phyloP scores from a whole-genome alignment of 2,888 invertebrate species.

The Polia nebulosa region DNA sequence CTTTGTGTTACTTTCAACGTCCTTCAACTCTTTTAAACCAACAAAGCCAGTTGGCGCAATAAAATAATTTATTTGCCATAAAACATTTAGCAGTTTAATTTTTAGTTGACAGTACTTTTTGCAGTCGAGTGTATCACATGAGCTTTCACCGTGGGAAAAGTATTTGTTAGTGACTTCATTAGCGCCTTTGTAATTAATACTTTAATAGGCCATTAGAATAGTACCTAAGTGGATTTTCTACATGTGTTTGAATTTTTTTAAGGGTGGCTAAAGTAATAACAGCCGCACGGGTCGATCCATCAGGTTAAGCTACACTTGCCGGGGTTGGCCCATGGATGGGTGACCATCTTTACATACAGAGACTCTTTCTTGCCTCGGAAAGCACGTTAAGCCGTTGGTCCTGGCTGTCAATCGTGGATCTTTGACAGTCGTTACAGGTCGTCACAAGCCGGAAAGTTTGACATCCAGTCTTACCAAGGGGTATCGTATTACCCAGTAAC shows the following conservation, averaged over 20 bases:
- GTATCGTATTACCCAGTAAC: too few relatives aligned
- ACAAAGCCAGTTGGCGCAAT: background rate
- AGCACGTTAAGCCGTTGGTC: too few relatives aligned
- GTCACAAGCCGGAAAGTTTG: too few relatives aligned
- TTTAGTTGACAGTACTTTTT: conserved; percentile 14
- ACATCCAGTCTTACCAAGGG: too few relatives aligned
- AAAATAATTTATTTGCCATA: conserved; percentile 5
- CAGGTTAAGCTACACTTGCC: too few relatives aligned
- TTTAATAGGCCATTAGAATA: conserved; percentile 11
- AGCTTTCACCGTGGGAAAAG: conserved; percentile 23
- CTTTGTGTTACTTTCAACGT: conserved; percentile 39
- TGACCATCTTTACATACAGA: too few relatives aligned
- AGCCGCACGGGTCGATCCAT: too few relatives aligned
- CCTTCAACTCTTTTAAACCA: conserved; percentile 15
- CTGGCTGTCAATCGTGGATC: too few relatives aligned
- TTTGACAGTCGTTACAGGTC: too few relatives aligned
- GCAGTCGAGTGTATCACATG: background rate
- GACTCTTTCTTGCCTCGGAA: too few relatives aligned
- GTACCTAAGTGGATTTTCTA: background rate
- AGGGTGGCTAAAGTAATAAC: too few relatives aligned
- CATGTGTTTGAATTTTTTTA: background rate
- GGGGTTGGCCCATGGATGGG: too few relatives aligned
- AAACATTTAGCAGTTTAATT: background rate
- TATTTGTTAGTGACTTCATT: conserved; percentile 12
- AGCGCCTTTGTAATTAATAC: conserved; percentile 11